Evolutionary conservation across 1,140 invertebrate species (phyloP).

Genomic region (Cyclargus thomasi): DNA sequence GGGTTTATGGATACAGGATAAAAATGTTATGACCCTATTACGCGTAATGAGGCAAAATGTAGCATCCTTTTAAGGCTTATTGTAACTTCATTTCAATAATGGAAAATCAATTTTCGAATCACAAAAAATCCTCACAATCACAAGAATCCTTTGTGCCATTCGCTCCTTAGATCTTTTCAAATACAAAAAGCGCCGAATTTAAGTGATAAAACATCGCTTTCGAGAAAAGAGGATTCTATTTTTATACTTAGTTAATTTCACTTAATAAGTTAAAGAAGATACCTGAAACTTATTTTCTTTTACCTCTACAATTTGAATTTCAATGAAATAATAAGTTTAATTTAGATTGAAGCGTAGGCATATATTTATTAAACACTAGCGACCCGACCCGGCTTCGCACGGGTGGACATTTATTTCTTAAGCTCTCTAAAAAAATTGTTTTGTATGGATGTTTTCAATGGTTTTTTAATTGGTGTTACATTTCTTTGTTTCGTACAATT

Average conservation of each 20-base stretch:
- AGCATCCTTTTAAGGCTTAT: neutral
- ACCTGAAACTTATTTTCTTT: neutral
- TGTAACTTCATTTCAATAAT: neutral
- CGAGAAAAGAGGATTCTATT: neutral
- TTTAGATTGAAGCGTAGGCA: too few relatives aligned
- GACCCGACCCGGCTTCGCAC: too few relatives aligned
- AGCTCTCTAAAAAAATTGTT: too few relatives aligned
- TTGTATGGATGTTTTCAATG: too few relatives aligned
- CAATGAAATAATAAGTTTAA: neutral
- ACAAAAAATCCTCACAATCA: neutral
- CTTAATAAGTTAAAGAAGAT: neutral
- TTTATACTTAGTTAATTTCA: neutral
- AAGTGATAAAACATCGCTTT: neutral
- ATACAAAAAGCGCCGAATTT: neutral
- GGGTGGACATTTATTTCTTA: too few relatives aligned
- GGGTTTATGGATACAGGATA: too few relatives aligned
- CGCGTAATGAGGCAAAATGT: neutral
- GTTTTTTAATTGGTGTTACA: too few relatives aligned
- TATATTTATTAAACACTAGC: too few relatives aligned
- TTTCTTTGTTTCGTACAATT: too few relatives aligned
- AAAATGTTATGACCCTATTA: neutral
- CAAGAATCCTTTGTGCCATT: neutral
- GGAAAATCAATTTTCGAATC: constrained; percentile 1
- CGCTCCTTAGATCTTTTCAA: neutral
- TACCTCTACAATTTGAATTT: neutral